Base-by-base conservation (phyloP, 2,113 vertebrate genomes). In the Thamnaconus septentrionalis region DNA sequence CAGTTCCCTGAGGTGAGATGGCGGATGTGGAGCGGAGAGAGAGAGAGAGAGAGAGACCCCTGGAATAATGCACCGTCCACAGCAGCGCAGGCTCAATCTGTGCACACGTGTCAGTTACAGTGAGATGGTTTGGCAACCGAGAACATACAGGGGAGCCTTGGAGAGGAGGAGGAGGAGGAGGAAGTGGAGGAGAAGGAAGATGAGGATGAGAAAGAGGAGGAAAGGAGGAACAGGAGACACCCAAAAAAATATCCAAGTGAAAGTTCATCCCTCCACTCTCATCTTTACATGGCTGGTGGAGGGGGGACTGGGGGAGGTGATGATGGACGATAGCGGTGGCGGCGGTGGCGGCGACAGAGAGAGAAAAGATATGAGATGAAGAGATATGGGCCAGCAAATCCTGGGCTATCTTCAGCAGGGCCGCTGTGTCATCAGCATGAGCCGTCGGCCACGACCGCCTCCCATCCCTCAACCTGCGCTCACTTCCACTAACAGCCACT, bases 1-100 rank as follows among this genome's bases (percentile, higher is more conserved):
- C 84, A 88, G 80, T 75, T 86, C 86, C 84, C 80, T 8, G 73
- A 80, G 72, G 83, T 83, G 80, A 80, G 74, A 59, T 49, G 64
- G 79, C 65, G 73, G 79, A 82, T 74, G 61, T 69, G 75, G 82
- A 80, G 78, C 44, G 63, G 39, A 70, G 78, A 67, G 71, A 81
- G 76, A 75, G 71, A 67, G 64, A 60, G 41, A 60, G 76, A 31
- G 18, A 31, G 18, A 31, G 18, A 31, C 79, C 75, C 66, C 53
- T 1, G n/a, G 79, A 88, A 85, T 79, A 73, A 78, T 58, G 76
- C 74, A 59, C 5, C 71, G 80, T 76, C 71, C 78, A 64, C 57
- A 72, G 69, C 56, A 73, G 62, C 61, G 71, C 61, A 8, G 52
- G 75, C 61, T 62, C 52, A 71, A 64, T 71, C 76, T 77, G 62